phyloP scores from a whole-genome alignment of 2,113 vertebrate genomes.

The Myodes glareolus region DNA sequence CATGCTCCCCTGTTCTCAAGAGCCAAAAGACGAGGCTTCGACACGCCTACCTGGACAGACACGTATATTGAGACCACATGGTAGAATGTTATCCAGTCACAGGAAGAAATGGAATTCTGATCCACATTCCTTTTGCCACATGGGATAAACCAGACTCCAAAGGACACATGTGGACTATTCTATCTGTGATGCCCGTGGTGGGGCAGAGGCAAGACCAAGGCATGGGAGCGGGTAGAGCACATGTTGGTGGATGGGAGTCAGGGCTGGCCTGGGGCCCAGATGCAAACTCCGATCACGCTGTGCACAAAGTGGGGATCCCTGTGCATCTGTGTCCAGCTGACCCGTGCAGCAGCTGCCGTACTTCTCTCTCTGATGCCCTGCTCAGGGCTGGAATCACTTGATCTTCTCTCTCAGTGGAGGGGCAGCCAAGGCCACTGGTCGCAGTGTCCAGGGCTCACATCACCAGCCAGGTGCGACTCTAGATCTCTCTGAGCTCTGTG shows the following conservation, averaged over 20 bases:
- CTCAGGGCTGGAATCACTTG: not conserved
- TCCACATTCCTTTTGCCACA: not conserved
- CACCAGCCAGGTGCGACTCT: not conserved
- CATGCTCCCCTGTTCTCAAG: not conserved
- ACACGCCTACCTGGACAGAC: not conserved
- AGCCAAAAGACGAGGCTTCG: not conserved
- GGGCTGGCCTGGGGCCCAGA: not conserved
- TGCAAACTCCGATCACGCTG: not conserved
- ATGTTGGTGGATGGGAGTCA: fast-evolving
- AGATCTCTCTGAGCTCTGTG: not conserved
- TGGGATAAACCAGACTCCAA: too few species aligned
- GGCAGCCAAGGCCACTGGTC: too few species aligned
- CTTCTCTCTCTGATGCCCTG: not conserved
- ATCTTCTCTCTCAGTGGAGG: not conserved
- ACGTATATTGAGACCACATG: fast-evolving
- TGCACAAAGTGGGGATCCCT: not conserved
- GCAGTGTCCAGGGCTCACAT: too few species aligned
- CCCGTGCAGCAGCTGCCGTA: not conserved
- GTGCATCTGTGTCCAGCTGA: too few species aligned
- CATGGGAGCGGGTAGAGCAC: fast-evolving
- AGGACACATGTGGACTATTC: fast-evolving
- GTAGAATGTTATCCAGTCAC: not conserved
- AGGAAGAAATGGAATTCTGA: not conserved
- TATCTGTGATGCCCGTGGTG: not conserved
- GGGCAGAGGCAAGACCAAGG: not conserved